Evolutionary conservation across 2,113 vertebrate genomes (phyloP), one percentile per base, ranked within the genome.

Genomic region (Alligator mississippiensis): DNA sequence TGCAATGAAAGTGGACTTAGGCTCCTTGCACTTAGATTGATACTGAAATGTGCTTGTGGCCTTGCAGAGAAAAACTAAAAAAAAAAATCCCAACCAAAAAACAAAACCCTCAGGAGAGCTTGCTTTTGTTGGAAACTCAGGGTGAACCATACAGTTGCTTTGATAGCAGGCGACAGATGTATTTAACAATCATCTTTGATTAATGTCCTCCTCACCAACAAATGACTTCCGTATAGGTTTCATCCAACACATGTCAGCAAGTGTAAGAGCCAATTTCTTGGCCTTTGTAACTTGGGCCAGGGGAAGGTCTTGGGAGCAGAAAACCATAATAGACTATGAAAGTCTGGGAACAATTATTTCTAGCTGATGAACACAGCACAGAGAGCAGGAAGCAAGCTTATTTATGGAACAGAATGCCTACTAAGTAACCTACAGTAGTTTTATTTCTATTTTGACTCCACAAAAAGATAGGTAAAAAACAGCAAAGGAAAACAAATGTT

Each of bases 261-360:
- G 82, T 68, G 80, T 17, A 92, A 68, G 80, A 95, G 93, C 93
- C 91, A 96, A 89, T 84, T 96, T 93, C 94, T 96, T 94, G 88
- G 62, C 77, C 88, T 95, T 96, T 96, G 57, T 90, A 92, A 84
- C 34, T 83, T 93, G 80, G 72, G 87, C 91, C 87, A 86, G 89
- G 34, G 64, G 76, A 59, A 90, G 83, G 77, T 90, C 95, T 95
- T 96, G 90, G 87, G 95, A 96, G 81, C 79, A 96, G 77, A 87
- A 64, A 54, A 16, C 57, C 22, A 5, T 81, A 78, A 95, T 54
- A 57, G 84, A 61, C 80, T 61, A 24, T 82, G 61, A 55, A 94
- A 90, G 85, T 82, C 83, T 94, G 91, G 93, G 70, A 93, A 90
- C 82, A 88, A 94, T 97, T 96, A 94, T 93, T 96, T 88, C 85